Conservation (phyloP, 35 echinoderm and acorn worm genomes). For the Heliocidaris tuberculata region DNA sequence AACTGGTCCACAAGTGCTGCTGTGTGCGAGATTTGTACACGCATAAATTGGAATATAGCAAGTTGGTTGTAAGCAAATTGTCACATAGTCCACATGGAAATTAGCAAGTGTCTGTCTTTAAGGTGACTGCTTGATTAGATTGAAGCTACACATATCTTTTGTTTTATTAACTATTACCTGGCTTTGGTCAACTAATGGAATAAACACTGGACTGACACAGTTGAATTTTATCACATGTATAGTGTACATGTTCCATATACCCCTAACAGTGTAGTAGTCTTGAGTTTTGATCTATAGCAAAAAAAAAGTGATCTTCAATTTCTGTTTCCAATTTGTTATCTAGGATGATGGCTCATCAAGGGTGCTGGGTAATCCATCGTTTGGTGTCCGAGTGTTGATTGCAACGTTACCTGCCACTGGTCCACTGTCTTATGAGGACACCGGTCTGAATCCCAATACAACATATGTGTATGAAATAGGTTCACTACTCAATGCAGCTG, state of each 20-base stretch:
- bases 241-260: too few relatives aligned
- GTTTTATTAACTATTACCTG: too few relatives aligned
- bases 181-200: too few relatives aligned
- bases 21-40: not conserved
- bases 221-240: too few relatives aligned
- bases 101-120: not conserved
- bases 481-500: not conserved
- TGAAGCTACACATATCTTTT: not conserved
- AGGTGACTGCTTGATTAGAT: not conserved
- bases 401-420: not conserved
- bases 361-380: not conserved
- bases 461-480: not conserved
- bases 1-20: too few relatives aligned
- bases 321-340: not conserved
- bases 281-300: too few relatives aligned
- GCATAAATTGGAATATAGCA: not conserved
- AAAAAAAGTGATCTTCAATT: too few relatives aligned
- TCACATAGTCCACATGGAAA: not conserved
- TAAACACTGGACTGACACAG: too few relatives aligned
- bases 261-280: too few relatives aligned
- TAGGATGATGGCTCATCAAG: not conserved
- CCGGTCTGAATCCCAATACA: conserved; percentile 14
- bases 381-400: not conserved
- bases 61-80: not conserved
- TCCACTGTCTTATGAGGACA: not conserved